Evolutionary conservation across 2,888 invertebrate species (phyloP).

Genomic region (Globia sparganii): DNA sequence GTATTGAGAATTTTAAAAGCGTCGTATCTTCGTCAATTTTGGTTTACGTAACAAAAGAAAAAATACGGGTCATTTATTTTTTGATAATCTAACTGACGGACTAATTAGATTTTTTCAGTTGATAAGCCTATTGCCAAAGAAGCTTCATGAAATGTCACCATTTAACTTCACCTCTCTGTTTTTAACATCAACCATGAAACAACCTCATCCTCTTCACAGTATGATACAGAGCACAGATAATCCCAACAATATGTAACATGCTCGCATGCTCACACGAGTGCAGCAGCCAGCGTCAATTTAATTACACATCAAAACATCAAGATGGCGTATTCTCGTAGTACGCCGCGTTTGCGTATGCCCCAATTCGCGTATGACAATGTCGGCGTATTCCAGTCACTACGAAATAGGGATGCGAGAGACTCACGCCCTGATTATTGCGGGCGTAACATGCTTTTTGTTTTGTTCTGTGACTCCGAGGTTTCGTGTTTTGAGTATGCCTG

Average conservation of each 20-base stretch:
- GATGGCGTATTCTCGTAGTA: slow-evolving; percentile 61
- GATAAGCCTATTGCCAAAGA: background rate
- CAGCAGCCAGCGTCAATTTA: slow-evolving; percentile 65
- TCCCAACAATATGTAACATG: slow-evolving; percentile 52
- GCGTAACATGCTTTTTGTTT: slow-evolving; percentile 63
- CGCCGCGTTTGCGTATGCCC: slow-evolving; percentile 68
- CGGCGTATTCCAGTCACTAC: slow-evolving; percentile 62
- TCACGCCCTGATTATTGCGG: slow-evolving; percentile 69
- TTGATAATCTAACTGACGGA: too few species aligned
- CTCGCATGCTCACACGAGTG: slow-evolving; percentile 48
- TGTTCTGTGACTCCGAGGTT: slow-evolving; percentile 45
- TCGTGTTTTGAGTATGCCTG: slow-evolving; percentile 43
- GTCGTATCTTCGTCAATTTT: too few species aligned
- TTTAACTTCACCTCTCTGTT: slow-evolving; percentile 7
- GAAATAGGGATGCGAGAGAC: slow-evolving; percentile 59
- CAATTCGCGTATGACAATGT: slow-evolving; percentile 68
- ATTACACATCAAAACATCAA: slow-evolving; percentile 68
- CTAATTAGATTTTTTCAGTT: too few species aligned
- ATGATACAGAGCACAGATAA: slow-evolving; percentile 43
- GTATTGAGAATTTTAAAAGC: too few species aligned
- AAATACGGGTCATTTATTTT: too few species aligned
- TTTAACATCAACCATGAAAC: slow-evolving; percentile 19
- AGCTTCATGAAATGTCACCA: slow-evolving; percentile 8
- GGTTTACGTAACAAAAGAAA: too few species aligned
- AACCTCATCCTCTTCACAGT: slow-evolving; percentile 36